Base-by-base conservation (phyloP, 2,888 invertebrate species). In the Loripinus fragilis region DNA sequence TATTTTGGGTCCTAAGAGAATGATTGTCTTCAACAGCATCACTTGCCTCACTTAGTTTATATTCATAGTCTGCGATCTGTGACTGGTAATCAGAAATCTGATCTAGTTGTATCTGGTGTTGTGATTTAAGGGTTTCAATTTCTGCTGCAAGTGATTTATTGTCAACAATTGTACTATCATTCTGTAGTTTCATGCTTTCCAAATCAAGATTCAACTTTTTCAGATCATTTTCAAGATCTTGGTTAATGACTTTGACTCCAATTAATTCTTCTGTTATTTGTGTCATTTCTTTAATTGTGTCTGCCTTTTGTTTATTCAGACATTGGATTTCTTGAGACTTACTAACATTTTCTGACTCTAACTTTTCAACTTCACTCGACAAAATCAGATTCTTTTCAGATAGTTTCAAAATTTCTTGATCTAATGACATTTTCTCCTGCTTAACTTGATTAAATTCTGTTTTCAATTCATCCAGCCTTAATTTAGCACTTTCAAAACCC, bases 1-100 rank as follows among this genome's bases (percentile, higher is more conserved):
- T 86, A 74, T 87, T 87, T 30, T 85, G 86, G 10, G 69, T 71
- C 64, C 84, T 74, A 20, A 84, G 66, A 48, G 80, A 74, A 48
- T 81, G 82, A 30, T 85, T 85, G 70, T 86, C 86, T 48, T 80
- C 80, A 41, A 75, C 41, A 15, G 79, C 35, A 60, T 80, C 78
- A 30, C 42, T 76, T 69, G 67, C 71, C 60, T 82, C 75, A 72
- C 71, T 69, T 12, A 81, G 67, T 64, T 73, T 82, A 42, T 71
- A 64, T 74, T 86, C 86, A 78, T 78, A 81, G n/a, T 81, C 74
- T n/a, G 66, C 66, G 35, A 85, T 72, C 52, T 83, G 82, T n/a
- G 76, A 71, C 52, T 83, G 79, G 73, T 86, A 84, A 64, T 77
- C 73, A 25, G 55, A 33, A 15, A 70, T 48, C 35, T 70, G 70